Evolutionary conservation across 1,140 invertebrate species (phyloP), one percentile per base, ranked within the genome.

Genomic region (Caerostris extrusa): DNA sequence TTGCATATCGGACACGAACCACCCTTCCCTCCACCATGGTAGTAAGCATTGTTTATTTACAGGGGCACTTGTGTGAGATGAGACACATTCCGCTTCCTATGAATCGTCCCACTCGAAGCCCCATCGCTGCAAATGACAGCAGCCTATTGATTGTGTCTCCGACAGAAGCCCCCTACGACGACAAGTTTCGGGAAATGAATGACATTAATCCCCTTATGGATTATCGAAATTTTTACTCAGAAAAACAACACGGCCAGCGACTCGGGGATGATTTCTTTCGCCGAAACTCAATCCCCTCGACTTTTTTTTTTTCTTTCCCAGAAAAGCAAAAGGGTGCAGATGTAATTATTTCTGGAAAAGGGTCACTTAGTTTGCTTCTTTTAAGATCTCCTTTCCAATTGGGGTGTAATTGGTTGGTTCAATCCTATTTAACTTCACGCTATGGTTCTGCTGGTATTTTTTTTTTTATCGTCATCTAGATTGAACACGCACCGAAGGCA

Each of bases 171-270:
- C 89, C 90, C 56, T 92, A 50, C 90, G 58, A 83, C 82, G 90
- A 85, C 77, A 85, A 92, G 77, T 69, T 92, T 92, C 90, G 60
- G 61, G 81, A 92, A 90, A 92, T 92, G 90, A 92, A 85, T 92
- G 90, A 92, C 90, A 92, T 60, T 92, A 92, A 92, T 92, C 90
- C 90, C 19, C 85, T 85, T 92, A 92, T 85, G 90, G 90, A 92
- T 92, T 92, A 92, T 85, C 90, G 90, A 92, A 92, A 92, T 57
- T 92, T 92, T 92, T 92, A 85, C 77, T 55, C 71, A 58, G 90
- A 85, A 85, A 92, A 82, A 83, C 85, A 87, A 67, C 83, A 60
- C 83, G 34, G 57, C 12, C 17, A 34, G 56, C 8, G 19, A 34
- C 50, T 77, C 8, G 71, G 50, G 71, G 71, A 34, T 50, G 34